A percentile compares a stretch with the other conserved stretches of the same genome.
phyloP scores from a whole-genome alignment of 2,888 invertebrate genomes.

The Protula sp. region DNA sequence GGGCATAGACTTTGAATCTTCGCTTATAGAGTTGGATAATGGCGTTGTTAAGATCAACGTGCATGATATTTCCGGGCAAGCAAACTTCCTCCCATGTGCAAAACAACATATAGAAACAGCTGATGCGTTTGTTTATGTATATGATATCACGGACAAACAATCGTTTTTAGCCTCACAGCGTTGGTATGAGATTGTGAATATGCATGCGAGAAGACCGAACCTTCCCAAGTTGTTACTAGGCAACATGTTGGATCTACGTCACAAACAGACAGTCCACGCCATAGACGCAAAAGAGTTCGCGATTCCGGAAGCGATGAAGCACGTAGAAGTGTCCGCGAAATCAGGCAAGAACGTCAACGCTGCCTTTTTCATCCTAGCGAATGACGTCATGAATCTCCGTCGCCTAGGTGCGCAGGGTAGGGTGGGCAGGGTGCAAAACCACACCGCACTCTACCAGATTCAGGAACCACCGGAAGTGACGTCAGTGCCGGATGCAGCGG shows the following conservation, averaged over 20 bases:
- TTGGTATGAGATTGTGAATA: neutral
- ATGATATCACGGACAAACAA: conserved; percentile 16
- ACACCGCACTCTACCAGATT: neutral
- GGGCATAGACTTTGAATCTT: conserved; percentile 18
- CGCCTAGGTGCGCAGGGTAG: conserved; percentile 5
- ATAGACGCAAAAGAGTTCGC: conserved; percentile 18
- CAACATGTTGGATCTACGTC: conserved; percentile 17
- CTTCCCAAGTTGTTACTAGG: conserved; percentile 19
- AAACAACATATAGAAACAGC: conserved; percentile 10
- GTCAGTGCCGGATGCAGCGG: conserved; percentile 2
- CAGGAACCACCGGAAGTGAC: conserved; percentile 3
- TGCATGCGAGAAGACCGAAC: neutral
- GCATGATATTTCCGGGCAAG: conserved; percentile 19
- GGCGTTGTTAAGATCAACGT: conserved; percentile 9
- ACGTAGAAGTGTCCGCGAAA: conserved; percentile 14
- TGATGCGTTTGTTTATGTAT: conserved; percentile 18
- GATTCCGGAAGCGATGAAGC: conserved; percentile 20
- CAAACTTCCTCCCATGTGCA: conserved; percentile 14
- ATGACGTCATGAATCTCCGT: conserved; percentile 8
- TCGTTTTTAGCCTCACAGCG: conserved; percentile 5
- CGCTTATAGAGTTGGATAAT: conserved; percentile 13
- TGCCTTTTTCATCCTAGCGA: conserved; percentile 13
- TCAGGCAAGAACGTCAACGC: conserved; percentile 11
- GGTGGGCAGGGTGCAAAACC: neutral
- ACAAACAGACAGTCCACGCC: conserved; percentile 13